phyloP scores from a whole-genome alignment of 2,113 vertebrate genomes.

The Zapus hudsonius region DNA sequence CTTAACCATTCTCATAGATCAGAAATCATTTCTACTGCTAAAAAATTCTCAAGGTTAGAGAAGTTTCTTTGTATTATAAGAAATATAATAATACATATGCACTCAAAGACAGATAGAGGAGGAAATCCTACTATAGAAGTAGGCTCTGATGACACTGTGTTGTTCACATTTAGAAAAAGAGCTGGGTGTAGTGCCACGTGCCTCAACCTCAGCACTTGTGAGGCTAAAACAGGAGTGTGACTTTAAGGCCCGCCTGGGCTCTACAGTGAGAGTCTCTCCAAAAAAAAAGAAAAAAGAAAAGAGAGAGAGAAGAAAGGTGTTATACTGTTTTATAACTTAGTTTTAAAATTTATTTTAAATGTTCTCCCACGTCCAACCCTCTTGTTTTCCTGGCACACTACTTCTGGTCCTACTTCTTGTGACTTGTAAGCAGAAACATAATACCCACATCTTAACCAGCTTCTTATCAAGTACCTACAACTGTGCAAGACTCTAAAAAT shows the following conservation, averaged over 20 bases:
- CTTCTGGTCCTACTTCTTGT: background rate
- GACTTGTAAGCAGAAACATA: background rate
- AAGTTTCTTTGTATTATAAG: background rate
- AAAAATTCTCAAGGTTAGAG: conserved; percentile 10
- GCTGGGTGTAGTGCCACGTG: background rate
- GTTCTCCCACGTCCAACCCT: background rate
- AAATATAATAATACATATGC: background rate
- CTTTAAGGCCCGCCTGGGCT: background rate
- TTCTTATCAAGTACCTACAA: background rate
- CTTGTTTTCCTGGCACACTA: background rate
- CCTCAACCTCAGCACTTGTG: too few species aligned
- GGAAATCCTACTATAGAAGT: background rate
- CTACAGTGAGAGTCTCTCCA: background rate
- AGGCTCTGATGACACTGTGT: background rate
- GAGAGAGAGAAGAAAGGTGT: too few species aligned
- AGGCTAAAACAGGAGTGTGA: background rate
- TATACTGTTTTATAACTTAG: background rate
- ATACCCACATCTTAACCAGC: background rate
- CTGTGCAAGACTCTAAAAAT: background rate
- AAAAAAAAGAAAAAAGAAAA: background rate
- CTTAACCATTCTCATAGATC: background rate
- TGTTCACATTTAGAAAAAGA: background rate
- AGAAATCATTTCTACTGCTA: conserved; percentile 29
- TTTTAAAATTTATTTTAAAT: conserved; percentile 8
- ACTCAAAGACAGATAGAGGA: background rate